Evolutionary conservation across 2,113 vertebrate genomes (phyloP), one percentile per base, ranked within the genome.

Genomic region (Microcebus lehilahytsara): DNA sequence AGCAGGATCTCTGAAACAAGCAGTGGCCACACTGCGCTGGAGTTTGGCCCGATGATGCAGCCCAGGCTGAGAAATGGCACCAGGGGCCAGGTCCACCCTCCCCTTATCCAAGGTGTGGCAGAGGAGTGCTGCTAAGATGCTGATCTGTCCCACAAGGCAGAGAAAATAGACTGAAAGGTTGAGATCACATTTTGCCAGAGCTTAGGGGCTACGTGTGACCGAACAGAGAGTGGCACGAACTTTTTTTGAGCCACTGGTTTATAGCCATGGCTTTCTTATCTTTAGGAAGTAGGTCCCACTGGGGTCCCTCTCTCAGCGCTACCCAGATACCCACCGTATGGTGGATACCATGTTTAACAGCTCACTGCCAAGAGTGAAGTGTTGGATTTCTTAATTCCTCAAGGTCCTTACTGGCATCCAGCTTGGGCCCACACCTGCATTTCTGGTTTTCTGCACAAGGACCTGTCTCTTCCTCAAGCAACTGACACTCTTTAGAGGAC

Each of bases 41-140:
- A 80, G 51, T 0, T 20, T 72, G 8, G 7, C 34, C 30, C 14
- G 2, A 27, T 9, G 3, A 32, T 3, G 2, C 4, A 8, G 5
- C 14, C 77, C 19, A 4, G 42, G 49, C 37, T 27, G 19, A 77
- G 13, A 25, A 71, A 37, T 22, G 22, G 20, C n/a, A 49, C 37
- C 3, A 3, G 34, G 0, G 2, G n/a, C 77, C 51, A 13, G 20
- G 32, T 16, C 22, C 34, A n/a, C 27, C 25, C 17, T 67, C 25
- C 46, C 72, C 20, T 42, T 71, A 30, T n/a, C 25, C 32, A 7
- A 84, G 10, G 11, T 23, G 4, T 51, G 23, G 9, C n/a, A 23
- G 34, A 30, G 27, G 46, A 74, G 67, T 53, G 34, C 62, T 4
- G 32, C 7, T 17, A 37, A 5, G 58, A 27, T 1, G 10, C 10